Evolutionary conservation across 2,113 vertebrate species (phyloP).

Genomic region (Polyodon spathula): DNA sequence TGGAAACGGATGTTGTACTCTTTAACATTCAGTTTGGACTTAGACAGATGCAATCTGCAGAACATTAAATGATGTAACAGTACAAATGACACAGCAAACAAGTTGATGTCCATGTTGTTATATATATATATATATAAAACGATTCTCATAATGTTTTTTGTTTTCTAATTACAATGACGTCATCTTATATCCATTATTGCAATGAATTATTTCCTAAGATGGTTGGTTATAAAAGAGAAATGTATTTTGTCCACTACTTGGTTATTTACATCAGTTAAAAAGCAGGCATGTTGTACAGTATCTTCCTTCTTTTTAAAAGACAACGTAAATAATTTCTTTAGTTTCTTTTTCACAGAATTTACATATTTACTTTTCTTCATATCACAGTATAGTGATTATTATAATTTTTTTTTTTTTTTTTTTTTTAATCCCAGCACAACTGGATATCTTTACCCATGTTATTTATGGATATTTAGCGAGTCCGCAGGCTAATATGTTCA

Average conservation of each 20-base stretch:
- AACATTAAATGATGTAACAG: constrained; percentile 53
- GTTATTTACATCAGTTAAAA: constrained; percentile 92
- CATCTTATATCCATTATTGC: constrained; percentile 97
- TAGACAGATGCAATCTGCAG: constrained; percentile 67
- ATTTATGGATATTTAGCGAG: constrained; percentile 59
- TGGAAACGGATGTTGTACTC: constrained; percentile 48
- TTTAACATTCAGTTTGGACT: constrained; percentile 61
- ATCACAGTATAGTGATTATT: constrained; percentile 69
- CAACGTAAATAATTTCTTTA: constrained; percentile 70
- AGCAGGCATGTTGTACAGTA: constrained; percentile 87
- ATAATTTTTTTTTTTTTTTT: constrained; percentile 18
- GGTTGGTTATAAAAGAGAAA: constrained; percentile 95
- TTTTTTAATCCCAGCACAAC: constrained; percentile 57
- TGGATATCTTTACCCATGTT: constrained; percentile 47
- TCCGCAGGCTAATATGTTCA: constrained; percentile 61
- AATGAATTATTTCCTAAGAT: constrained; percentile 94
- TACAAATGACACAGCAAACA: constrained; percentile 59
- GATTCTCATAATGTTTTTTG: constrained; percentile 51
- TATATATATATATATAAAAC: constrained; percentile 74
- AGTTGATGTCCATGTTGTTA: constrained; percentile 55
- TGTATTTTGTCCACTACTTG: constrained; percentile 80
- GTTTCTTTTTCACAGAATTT: constrained; percentile 77
- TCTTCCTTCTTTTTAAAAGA: constrained; percentile 55
- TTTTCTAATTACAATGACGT: constrained; percentile 81
- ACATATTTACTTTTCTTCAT: constrained; percentile 78